Evolutionary conservation across 35 echinoderm and acorn worm species (phyloP), one percentile per base, ranked within the genome.

Genomic region (Heliocidaris tuberculata): DNA sequence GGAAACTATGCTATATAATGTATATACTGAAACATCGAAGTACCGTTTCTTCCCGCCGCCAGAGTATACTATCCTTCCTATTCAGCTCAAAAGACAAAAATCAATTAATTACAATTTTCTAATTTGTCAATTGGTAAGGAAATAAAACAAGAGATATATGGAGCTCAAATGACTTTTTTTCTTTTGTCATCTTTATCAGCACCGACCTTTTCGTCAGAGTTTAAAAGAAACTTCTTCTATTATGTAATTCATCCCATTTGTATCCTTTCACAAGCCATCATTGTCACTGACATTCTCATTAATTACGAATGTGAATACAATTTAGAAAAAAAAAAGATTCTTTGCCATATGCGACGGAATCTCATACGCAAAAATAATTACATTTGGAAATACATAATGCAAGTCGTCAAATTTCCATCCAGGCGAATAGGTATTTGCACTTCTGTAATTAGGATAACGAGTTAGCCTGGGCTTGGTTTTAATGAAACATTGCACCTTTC

Each of bases 401-500:
- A 78, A 78, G 65, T 78, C 27, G 21, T 78, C 65, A 78, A 27
- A 78, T n/a, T n/a, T 78, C 21, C 65, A 78, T 4, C 27, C 65
- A 7, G 7, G 21, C 65, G 65, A 78, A 78, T n/a, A 8, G 65
- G 19, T 78, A 78, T 78, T 78, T 78, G 65, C 65, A 78, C 21
- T 78, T 78, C 65, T n/a, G 65, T 24, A 78, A 78, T 78, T 78
- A 78, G 21, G 7, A 78, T 78, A 78, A 78, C 27, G 65, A 78
- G 65, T n/a, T 78, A 78, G 27, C 65, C 65, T 24, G 21, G 17
- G 27, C 65, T 78, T 19, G 19, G 17, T n/a, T 70, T 78, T 78
- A 78, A 78, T 78, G 65, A 78, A 78, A 78, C 65, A n/a, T 78
- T 24, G 27, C 65, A 78, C 65, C 65, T 78, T 78, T 78, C 65